These are phyloP conservation scores for Harpegnathos saltator DNA, from an alignment of 1,140 invertebrate genomes.

Conservation along the genomic window DNA sequence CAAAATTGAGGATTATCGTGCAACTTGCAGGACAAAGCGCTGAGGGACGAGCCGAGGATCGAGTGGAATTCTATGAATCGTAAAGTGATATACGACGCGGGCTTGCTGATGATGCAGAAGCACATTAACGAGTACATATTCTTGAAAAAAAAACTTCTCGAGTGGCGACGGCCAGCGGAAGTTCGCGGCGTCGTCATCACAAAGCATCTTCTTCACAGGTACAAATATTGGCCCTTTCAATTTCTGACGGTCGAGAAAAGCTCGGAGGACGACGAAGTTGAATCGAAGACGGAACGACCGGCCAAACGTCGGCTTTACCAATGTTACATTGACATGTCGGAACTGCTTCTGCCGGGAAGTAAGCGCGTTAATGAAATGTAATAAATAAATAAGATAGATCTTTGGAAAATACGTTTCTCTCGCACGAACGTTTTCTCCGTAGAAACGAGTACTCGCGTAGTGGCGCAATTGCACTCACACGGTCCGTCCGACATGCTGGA, in stretches of 20 bases:
- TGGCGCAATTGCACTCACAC: conserved; percentile 67
- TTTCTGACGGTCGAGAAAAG: conserved; percentile 46
- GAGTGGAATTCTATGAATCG: conserved; percentile 78
- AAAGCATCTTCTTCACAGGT: conserved; percentile 60
- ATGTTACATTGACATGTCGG: conserved; percentile 74
- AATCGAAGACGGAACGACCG: conserved; percentile 3
- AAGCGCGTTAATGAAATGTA: conserved; percentile 39
- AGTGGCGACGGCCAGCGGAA: neutral
- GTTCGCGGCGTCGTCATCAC: neutral
- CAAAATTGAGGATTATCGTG: neutral
- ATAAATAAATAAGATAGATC: conserved; percentile 32
- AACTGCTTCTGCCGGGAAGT: conserved; percentile 79
- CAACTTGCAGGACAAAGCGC: conserved; percentile 60
- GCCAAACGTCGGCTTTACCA: conserved; percentile 70
- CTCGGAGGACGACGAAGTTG: neutral
- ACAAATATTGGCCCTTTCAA: conserved; percentile 78
- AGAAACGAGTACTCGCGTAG: conserved; percentile 67
- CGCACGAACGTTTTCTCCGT: too few species aligned
- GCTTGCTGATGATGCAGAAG: conserved; percentile 58
- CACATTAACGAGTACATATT: conserved; percentile 71
- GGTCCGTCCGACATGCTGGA: conserved; percentile 58
- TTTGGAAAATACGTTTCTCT: conserved; percentile 6
- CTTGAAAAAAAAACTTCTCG: conserved; percentile 17
- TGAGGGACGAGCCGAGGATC: conserved; percentile 68
- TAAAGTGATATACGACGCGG: conserved; percentile 43